Evolutionary conservation across 1,140 invertebrate species (phyloP).

Genomic region (Spodoptera litura): DNA sequence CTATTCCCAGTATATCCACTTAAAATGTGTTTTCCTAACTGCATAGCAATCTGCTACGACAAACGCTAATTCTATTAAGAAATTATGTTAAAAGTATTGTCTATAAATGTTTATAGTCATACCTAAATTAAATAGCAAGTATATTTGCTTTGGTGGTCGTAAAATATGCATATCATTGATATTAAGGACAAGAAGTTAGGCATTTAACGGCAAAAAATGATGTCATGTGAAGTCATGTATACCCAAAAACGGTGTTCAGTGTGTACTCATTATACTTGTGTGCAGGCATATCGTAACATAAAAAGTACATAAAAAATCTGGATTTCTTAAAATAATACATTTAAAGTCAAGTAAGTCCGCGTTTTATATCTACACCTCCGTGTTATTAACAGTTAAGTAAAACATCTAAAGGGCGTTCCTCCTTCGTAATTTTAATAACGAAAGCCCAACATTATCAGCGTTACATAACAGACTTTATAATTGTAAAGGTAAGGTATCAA

Average conservation of each 20-base stretch:
- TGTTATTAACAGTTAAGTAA: conserved; percentile 76
- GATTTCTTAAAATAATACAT: conserved; percentile 66
- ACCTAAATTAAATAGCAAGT: no score
- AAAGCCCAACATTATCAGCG: conserved; percentile 16
- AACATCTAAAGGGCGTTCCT: conserved; percentile 74
- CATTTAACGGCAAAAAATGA: conserved; percentile 4
- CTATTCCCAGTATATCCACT: no score
- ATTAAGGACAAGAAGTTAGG: background rate
- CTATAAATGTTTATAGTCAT: no score
- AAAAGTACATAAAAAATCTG: conserved; percentile 37
- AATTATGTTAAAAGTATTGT: no score
- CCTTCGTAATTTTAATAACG: conserved; percentile 61
- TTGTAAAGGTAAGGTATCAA: conserved; percentile 32
- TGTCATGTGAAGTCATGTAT: conserved; percentile 19
- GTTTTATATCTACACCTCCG: conserved; percentile 73
- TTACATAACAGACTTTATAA: conserved; percentile 58
- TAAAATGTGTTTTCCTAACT: no score
- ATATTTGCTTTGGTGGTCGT: no score
- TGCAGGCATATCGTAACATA: background rate
- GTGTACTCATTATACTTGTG: background rate
- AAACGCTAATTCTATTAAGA: no score
- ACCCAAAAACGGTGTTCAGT: conserved; percentile 11
- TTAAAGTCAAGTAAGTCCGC: conserved; percentile 68
- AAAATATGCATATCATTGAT: no score
- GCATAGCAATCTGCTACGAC: no score